phyloP scores from a whole-genome alignment of 2,113 vertebrate genomes.

The Stomatorhinus ivindoensis region DNA sequence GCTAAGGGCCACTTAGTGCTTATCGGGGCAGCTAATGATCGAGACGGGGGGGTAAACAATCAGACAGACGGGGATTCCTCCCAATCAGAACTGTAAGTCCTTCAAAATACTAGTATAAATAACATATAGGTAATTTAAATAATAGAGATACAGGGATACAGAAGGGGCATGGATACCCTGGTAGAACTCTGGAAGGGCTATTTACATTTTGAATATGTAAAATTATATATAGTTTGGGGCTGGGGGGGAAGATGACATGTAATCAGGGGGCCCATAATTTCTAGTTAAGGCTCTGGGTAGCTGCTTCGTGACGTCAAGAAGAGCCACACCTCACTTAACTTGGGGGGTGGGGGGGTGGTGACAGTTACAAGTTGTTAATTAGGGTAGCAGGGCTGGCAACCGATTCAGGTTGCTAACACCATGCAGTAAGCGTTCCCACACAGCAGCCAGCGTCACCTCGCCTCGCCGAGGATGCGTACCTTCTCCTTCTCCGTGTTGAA shows the following conservation, averaged over 20 bases:
- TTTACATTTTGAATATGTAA: neutral
- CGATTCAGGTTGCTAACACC: neutral
- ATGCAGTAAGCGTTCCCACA: neutral
- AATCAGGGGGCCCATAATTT: too few relatives aligned
- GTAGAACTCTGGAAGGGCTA: neutral
- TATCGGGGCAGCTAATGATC: neutral
- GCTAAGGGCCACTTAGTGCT: neutral
- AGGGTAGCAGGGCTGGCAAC: neutral
- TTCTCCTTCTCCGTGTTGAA: conserved; percentile 93
- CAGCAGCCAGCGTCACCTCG: neutral
- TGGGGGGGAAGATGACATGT: neutral
- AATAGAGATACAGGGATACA: neutral
- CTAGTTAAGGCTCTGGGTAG: neutral
- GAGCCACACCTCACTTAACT: neutral
- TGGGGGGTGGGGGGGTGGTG: neutral
- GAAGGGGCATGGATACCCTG: neutral
- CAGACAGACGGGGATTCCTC: neutral
- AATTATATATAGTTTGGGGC: neutral
- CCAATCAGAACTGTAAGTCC: neutral
- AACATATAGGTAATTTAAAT: neutral
- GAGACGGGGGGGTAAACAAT: neutral
- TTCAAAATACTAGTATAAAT: neutral
- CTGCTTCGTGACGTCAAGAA: neutral
- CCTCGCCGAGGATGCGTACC: conserved; percentile 44
- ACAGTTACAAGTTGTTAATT: neutral